Evolutionary conservation across 2,113 vertebrate species (phyloP), one percentile per base, ranked within the genome.

Genomic region (Motacilla alba): DNA sequence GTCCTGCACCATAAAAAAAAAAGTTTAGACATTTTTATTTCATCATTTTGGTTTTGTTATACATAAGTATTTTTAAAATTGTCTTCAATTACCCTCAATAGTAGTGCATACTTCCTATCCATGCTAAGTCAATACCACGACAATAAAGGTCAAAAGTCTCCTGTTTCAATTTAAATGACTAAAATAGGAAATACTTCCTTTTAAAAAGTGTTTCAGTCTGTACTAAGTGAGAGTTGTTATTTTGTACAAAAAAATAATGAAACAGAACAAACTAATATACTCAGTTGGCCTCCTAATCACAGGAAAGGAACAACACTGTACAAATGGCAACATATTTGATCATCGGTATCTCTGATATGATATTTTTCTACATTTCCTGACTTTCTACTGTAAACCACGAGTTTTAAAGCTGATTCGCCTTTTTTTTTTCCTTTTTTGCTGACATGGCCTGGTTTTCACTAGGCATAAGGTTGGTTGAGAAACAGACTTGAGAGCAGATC

Each of bases 331-430:
- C 24, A 16, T 69, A 60, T 21, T 74, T 56, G 64, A 59, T 35
- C 47, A 37, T 70, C 88, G 55, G 39, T 83, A 70, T 81, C 56
- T 86, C 41, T 94, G 66, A 74, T 69, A 50, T 5, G 78, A 76
- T 46, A n/a, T 73, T 83, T 76, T 89, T 92, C 46, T 83, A 37
- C 35, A 76, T 89, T 95, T 95, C 91, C 79, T 87, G 69, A 59
- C 70, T 92, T 93, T 62, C 33, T 70, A 28, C 77, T 77, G 87
- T 73, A 92, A 83, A 90, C 89, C 76, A 91, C 1, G 4, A 93
- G 79, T 33, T 87, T 78, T 81, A 75, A 80, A 79, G 77, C 82
- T 90, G 92, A 90, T 63, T 93, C 74, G 60, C 5, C 30, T 9
- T 9, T n/a, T 50, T 56, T 58, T 44, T 39, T 30, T 56, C 19